Base-by-base conservation (phyloP, 2,888 invertebrate species). In the Eupithecia centaureata region DNA sequence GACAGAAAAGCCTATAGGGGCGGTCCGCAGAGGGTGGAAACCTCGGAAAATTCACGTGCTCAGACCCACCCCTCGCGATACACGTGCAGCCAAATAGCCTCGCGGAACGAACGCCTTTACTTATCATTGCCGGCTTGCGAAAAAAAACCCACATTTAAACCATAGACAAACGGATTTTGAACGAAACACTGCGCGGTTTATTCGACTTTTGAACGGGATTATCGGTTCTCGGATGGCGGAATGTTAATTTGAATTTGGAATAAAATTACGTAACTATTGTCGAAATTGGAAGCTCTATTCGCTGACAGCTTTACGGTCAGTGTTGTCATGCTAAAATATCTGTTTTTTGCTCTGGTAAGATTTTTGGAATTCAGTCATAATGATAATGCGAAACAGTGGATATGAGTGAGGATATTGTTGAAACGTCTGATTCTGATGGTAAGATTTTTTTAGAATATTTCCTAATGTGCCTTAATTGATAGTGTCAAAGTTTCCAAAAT, bases 1-100 rank as follows among this genome's bases (percentile, higher is more conserved):
- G 92, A 92, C 92, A 92, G 93, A 93, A 93, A 93, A 92, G 93
- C 93, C 92, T 92, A 92, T 90, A 92, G 93, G 92, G 93, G 93
- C 93, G 93, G 92, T 91, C 92, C 92, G 92, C 84, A 81, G 89
- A 89, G 93, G 93, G 93, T 92, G 92, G 93, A 90, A 92, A 92
- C 93, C 89, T 92, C 88, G 92, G 93, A 92, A 93, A 92, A 91
- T 92, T 92, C 91, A 92, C 91, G 91, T 91, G 89, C 86, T 86
- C 88, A 63, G 87, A 77, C 90, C 91, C 91, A 88, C 90, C 92
- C 92, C 91, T 86, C 72, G 82, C 79, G 74, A 83, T 88, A 86
- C 92, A 92, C 92, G 92, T 93, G 92, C 88, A 82, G 82, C 89
- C 89, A 90, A 91, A 91, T 91, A 90, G 89, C 88, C 88, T 86